These are phyloP conservation scores for Hypomesus transpacificus DNA, from an alignment of 2,113 vertebrate genomes.

Conservation along the genomic window DNA sequence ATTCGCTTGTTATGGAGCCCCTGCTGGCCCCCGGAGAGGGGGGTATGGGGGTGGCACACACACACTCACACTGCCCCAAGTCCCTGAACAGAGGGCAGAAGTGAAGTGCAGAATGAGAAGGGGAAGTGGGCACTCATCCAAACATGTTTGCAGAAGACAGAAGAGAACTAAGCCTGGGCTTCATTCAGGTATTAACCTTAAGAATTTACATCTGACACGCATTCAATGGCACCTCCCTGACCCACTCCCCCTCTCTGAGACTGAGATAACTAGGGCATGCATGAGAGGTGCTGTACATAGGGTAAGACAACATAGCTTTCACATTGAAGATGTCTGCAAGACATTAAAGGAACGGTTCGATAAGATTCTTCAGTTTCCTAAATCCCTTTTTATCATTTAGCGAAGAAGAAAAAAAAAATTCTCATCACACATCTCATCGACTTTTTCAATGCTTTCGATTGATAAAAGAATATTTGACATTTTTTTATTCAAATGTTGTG, in stretches of 20 bases:
- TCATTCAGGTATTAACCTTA: slow-evolving; percentile 67
- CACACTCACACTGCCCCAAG: slow-evolving; percentile 30
- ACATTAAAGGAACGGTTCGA: too few species aligned
- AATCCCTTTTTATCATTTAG: too few species aligned
- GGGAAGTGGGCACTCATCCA: slow-evolving; percentile 50
- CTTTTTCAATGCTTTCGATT: too few species aligned
- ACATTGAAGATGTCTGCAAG: too few species aligned
- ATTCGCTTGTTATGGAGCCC: slow-evolving; percentile 55
- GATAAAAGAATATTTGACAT: too few species aligned
- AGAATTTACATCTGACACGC: slow-evolving; percentile 59
- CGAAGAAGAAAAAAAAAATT: background rate
- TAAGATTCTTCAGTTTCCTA: too few species aligned
- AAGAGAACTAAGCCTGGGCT: slow-evolving; percentile 29
- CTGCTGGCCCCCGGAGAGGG: slow-evolving; percentile 15
- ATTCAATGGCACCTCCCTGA: slow-evolving; percentile 58
- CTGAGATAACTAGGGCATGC: slow-evolving; percentile 42
- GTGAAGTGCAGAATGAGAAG: slow-evolving; percentile 34
- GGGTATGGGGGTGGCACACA: background rate
- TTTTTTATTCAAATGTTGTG: background rate
- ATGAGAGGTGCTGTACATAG: slow-evolving; percentile 22
- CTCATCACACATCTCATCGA: too few species aligned
- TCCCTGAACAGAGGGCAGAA: slow-evolving; percentile 36
- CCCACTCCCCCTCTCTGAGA: slow-evolving; percentile 42
- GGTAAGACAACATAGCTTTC: too few species aligned
- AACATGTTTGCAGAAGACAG: slow-evolving; percentile 61